A percentile compares a stretch with the other conserved stretches of the same genome.
Conservation (phyloP, 1,140 invertebrate species). For the Lepidurus arcticus region DNA sequence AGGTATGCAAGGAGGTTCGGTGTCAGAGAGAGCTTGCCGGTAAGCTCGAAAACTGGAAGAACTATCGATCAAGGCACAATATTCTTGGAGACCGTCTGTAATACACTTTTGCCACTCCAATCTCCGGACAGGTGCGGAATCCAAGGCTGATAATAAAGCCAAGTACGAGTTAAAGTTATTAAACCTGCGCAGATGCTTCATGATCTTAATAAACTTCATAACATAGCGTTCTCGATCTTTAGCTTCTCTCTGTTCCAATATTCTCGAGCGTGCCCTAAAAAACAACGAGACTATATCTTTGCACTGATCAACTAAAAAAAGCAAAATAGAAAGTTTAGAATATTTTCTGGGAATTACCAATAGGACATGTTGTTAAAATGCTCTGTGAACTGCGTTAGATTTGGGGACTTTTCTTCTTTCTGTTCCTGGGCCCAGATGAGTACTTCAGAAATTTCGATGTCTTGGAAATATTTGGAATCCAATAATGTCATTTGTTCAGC, state of each 20-base stretch:
- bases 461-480: conserved; percentile 91
- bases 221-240: conserved; percentile 94
- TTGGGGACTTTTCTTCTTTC: conserved; percentile 91
- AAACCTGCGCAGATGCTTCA: conserved; percentile 85
- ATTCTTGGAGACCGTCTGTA: conserved; percentile 83
- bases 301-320: conserved; percentile 22
- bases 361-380: conserved; percentile 99
- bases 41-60: conserved; percentile 93
- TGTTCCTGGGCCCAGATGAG: conserved; percentile 95
- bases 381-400: conserved; percentile 93
- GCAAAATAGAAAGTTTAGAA: not conserved
- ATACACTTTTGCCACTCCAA: conserved; percentile 89
- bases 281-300: conserved; percentile 29
- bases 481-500: conserved; percentile 98
- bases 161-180: conserved; percentile 99
- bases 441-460: conserved; percentile 95
- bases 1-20: conserved; percentile 93
- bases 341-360: conserved; percentile 55
- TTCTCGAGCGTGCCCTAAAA: conserved; percentile 66
- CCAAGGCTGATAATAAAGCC: conserved; percentile 89
- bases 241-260: conserved; percentile 72
- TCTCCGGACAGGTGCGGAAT: conserved; percentile 89
- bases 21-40: conserved; percentile 84
- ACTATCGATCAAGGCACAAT: conserved; percentile 91
- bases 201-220: conserved; percentile 96